Evolutionary conservation across 2,888 invertebrate genomes (phyloP), one percentile per base, ranked within the genome.

Genomic region (Ormia ochracea): DNA sequence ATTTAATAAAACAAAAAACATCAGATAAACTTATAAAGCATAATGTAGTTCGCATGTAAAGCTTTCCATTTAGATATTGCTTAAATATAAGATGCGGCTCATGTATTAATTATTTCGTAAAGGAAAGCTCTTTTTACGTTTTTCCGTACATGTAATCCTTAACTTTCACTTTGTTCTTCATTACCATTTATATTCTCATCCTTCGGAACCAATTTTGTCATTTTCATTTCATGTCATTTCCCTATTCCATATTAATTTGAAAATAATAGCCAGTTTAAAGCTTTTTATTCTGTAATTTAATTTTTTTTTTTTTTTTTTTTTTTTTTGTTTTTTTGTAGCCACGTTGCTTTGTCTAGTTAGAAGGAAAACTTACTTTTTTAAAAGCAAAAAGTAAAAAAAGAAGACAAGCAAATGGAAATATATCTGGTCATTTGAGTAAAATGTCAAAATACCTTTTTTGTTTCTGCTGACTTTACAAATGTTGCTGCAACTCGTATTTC

Each of bases 371-470:
- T n/a, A 5, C 41, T 41, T 17, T 5, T 4, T 7, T 9, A 21
- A 5, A 4, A 28, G 17, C 28, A 31, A 52, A 52, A 28, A 9
- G 12, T 0, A 28, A 14, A 33, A 14, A 54, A 7, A 28, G 5
- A n/a, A n/a, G n/a, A n/a, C n/a, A 6, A n/a, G 3, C 19, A 36
- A 14, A 14, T 12, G 7, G 41, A 63, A 66, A 54, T 17, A 36
- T 48, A 50, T 43, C 31, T 45, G 7, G 14, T 73, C 56, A 73
- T 78, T 73, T 73, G 56, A 73, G 73, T 78, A 56, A 73, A 78
- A 78, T 78, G 78, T 68, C 78, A 78, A 63, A 69, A 26, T 61
- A 10, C 17, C 26, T 58, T 65, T 78, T 41, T 50, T 38, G 21
- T 28, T 50, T 10, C 19, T 45, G 31, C 23, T 73, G 52, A 56